Conservation (phyloP, 2,797 vertebrate genomes). For the Acridotheres tristis region DNA sequence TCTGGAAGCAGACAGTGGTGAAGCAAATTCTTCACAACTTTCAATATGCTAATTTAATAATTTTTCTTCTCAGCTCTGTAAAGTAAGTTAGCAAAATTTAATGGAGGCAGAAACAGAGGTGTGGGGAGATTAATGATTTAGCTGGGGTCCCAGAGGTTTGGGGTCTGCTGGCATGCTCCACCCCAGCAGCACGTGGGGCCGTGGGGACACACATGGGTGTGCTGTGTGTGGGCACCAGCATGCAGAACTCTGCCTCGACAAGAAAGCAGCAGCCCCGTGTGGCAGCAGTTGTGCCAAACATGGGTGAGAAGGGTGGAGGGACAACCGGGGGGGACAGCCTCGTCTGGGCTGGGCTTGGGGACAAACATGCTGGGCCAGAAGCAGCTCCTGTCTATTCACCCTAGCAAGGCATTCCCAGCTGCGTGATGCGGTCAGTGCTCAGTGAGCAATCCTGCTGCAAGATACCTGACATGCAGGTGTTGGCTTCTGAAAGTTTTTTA, state of each 20-base stretch:
- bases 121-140: not conserved
- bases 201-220: rapidly evolving
- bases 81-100: not conserved
- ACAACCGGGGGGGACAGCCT: not conserved
- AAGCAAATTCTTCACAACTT: not conserved
- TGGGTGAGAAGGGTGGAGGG: not conserved
- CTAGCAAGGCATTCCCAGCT: not conserved
- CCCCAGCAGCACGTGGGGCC: not conserved
- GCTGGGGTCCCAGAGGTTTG: not conserved
- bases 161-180: not conserved
- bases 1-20: not conserved
- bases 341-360: not conserved
- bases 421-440: not conserved
- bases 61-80: not conserved
- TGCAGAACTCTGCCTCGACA: not conserved
- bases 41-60: not conserved
- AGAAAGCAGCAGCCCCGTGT: not conserved
- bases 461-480: not conserved
- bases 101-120: not conserved
- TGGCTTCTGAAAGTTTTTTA: not conserved
- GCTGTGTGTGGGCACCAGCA: rapidly evolving
- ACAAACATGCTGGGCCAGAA: not conserved
- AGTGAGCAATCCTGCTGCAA: not conserved
- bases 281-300: not conserved
- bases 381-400: not conserved